A percentile compares a stretch with the other conserved stretches of the same genome.
phyloP scores from a whole-genome alignment of 2,113 vertebrate genomes.

The Neotragus pygmaeus region DNA sequence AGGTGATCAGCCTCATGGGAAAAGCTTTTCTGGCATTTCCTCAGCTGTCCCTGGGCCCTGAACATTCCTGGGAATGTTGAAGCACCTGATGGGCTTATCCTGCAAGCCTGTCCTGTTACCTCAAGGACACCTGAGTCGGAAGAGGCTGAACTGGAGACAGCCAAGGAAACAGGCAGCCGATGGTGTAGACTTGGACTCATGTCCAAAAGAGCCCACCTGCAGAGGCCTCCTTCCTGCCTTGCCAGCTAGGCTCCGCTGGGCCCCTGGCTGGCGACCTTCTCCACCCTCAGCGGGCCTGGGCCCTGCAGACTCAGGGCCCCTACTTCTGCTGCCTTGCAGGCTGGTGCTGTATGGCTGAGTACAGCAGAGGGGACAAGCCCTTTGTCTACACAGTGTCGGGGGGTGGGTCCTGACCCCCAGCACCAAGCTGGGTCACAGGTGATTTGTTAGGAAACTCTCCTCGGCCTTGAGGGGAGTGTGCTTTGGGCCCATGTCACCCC shows the following conservation, averaged over 20 bases:
- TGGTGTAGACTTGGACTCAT: background rate
- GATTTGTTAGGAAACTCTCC: background rate
- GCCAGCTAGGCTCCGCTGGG: background rate
- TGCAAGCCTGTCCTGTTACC: background rate
- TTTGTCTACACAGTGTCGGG: background rate
- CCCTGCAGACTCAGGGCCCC: background rate
- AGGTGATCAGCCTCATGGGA: background rate
- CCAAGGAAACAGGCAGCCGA: background rate
- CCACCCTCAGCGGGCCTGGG: background rate
- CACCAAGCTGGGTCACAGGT: background rate
- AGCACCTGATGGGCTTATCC: background rate
- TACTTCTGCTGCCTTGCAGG: background rate
- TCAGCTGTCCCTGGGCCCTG: background rate
- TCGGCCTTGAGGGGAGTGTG: accelerated
- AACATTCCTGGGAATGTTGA: background rate
- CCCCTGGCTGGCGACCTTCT: background rate
- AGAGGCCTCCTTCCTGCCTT: background rate
- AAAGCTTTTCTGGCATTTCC: background rate
- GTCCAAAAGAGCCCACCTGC: accelerated
- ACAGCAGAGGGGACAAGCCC: no score
- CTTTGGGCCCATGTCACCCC: background rate
- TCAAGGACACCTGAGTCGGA: background rate
- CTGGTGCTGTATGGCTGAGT: accelerated
- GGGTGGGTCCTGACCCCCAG: background rate
- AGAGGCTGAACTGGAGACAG: background rate